Conservation (phyloP, 2,888 invertebrate genomes). For the Rhagium mordax region DNA sequence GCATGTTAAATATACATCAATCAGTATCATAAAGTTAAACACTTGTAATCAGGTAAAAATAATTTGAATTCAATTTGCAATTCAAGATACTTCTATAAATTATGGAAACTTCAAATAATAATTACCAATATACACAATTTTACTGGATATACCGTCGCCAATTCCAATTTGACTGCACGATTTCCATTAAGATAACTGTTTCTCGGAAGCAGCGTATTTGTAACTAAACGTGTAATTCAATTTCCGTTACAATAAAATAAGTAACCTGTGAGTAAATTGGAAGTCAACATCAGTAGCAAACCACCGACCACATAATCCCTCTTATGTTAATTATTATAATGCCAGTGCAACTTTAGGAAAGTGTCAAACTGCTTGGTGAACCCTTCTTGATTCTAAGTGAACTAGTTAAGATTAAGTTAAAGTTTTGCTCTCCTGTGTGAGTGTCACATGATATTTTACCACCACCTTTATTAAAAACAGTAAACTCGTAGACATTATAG, state of each 20-base stretch:
- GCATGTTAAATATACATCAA: too few relatives aligned
- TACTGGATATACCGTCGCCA: not conserved
- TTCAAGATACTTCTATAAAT: not conserved
- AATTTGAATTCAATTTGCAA: too few relatives aligned
- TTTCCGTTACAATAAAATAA: slow-evolving; percentile 13
- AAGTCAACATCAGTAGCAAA: not conserved
- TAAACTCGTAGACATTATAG: not conserved
- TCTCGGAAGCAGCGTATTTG: slow-evolving; percentile 10
- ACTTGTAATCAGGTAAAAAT: too few relatives aligned
- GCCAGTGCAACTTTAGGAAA: not conserved
- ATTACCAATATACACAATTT: not conserved
- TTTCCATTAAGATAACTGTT: slow-evolving; percentile 22
- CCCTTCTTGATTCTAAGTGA: not conserved
- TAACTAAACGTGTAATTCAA: slow-evolving; percentile 17
- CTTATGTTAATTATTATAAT: slow-evolving; percentile 9
- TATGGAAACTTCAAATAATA: not conserved
- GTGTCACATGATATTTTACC: slow-evolving; percentile 1
- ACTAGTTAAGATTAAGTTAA: slow-evolving; percentile 6
- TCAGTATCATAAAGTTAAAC: too few relatives aligned
- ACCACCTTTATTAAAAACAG: not conserved
- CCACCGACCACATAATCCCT: not conserved
- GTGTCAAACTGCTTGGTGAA: slow-evolving; percentile 1
- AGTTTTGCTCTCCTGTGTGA: not conserved
- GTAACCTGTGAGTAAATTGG: slow-evolving; percentile 7
- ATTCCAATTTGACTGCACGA: slow-evolving; percentile 3